Conservation (phyloP, 2,797 vertebrate species). For the Lepidocolaptes lacrymiger region DNA sequence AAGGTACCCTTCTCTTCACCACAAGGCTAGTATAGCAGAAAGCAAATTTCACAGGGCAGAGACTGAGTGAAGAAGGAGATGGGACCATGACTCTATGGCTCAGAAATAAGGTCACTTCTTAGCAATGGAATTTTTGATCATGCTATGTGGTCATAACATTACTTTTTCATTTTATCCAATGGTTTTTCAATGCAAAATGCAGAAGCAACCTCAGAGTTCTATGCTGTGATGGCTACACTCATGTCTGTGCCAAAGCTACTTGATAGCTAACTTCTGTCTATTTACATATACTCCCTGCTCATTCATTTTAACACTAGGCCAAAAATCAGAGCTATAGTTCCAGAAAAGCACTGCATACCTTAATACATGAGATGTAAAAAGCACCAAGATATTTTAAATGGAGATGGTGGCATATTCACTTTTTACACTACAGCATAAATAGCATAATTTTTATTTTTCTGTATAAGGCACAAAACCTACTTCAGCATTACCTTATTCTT, state of each 20-base stretch:
- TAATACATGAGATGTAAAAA: neutral
- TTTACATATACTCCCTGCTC: neutral
- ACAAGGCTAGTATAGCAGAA: neutral
- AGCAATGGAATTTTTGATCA: neutral
- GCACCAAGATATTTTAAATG: neutral
- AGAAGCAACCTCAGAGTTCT: neutral
- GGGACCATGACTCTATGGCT: neutral
- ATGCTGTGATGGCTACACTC: accelerated
- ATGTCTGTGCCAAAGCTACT: neutral
- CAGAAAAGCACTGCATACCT: neutral
- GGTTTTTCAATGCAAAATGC: neutral
- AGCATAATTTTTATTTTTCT: neutral
- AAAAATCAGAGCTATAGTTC: neutral
- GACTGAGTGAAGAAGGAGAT: neutral
- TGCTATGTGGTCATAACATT: neutral
- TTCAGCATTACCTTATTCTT: neutral
- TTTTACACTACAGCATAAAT: neutral
- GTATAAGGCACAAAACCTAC: neutral
- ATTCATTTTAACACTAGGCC: neutral
- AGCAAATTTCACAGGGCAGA: neutral
- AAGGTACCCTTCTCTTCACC: neutral
- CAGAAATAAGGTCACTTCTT: neutral
- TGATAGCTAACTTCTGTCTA: neutral
- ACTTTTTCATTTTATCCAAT: neutral
- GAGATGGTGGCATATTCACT: neutral